Base-by-base conservation (phyloP, 2,113 vertebrate genomes). In the Todiramphus saurophagus region DNA sequence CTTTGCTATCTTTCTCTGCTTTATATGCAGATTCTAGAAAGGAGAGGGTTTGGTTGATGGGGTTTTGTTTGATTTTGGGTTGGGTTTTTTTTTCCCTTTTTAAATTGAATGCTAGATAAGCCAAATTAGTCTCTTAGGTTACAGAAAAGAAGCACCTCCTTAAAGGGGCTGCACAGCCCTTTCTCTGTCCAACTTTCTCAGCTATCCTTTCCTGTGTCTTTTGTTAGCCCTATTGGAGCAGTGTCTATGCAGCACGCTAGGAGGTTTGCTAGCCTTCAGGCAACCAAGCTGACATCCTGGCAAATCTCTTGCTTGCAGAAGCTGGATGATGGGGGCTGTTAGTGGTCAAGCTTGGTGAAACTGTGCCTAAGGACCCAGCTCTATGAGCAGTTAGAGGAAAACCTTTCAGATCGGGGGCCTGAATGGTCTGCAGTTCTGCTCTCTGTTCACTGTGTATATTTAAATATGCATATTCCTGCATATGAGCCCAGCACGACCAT, bases 241-340 rank as follows among this genome's bases (percentile, higher is more conserved):
- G 6, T 28, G 13, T 27, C 43, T 35, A 5, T 4, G 5, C 33
- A 41, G 24, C 1, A 0, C 30, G 11, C 35, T 30, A 23, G 53
- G 39, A 72, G 17, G 5, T 23, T 68, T 79, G 30, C 30, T 90
- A 70, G 23, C 48, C 27, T 63, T 63, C 19, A 37, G 48, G 19
- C 27, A 73, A 17, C n/a, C 1, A 1, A 25, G 68, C 39, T 64
- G 39, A 2, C 27, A 25, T 56, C 30, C 86, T 9, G 5, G n/a
- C 41, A 77, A 5, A 33, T 79, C 30, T 39, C 16, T 21, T 37
- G 9, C 46, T 46, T 39, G 15, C 35, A 68, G 28, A 63, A 77
- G 24, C n/a, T 73, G 63, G 11, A 5, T 76, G 20, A 39, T 9
- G 20, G 18, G 25, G 12, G 3, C 35, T 76, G 3, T 3, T 27